Conservation (phyloP, 2,797 vertebrate species). For the Pangasius larnaudii region DNA sequence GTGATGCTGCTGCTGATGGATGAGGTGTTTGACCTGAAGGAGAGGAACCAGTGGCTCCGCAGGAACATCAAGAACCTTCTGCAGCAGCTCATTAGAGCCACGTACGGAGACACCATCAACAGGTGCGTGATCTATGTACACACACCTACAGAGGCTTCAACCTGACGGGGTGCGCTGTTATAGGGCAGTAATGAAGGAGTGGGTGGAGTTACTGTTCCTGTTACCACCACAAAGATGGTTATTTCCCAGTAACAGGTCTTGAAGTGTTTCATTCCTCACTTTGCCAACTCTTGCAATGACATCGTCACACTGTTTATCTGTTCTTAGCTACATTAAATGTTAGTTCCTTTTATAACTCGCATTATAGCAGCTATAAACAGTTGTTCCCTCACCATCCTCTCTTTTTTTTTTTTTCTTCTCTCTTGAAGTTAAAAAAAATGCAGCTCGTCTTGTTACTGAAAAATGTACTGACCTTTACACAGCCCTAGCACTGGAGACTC, state of each 20-base stretch:
- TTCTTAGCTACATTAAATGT: not conserved
- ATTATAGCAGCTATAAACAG: not conserved
- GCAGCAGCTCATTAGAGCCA: conserved; percentile 94
- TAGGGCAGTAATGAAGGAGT: not conserved
- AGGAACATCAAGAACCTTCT: conserved; percentile 98
- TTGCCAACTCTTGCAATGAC: not conserved
- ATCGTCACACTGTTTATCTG: not conserved
- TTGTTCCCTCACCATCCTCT: not conserved
- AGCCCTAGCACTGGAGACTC: too few species aligned
- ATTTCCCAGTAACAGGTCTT: not conserved
- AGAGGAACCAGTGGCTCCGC: conserved; percentile 96
- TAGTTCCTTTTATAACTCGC: not conserved
- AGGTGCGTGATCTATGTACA: conserved; percentile 72
- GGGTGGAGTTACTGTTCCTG: not conserved
- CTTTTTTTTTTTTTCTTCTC: too few species aligned
- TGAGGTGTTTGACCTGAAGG: conserved; percentile 97
- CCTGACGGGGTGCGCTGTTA: not conserved
- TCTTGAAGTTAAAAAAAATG: too few species aligned
- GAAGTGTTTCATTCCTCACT: not conserved
- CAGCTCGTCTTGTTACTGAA: too few species aligned
- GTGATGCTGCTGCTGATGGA: conserved; percentile 99
- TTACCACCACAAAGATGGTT: not conserved
- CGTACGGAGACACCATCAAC: conserved; percentile 96
- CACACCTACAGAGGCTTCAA: not conserved
- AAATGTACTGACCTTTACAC: not conserved